A percentile compares a stretch with the other conserved stretches of the same genome.
Evolutionary conservation across 2,113 vertebrate genomes (phyloP).

Genomic region (Panthera leo): DNA sequence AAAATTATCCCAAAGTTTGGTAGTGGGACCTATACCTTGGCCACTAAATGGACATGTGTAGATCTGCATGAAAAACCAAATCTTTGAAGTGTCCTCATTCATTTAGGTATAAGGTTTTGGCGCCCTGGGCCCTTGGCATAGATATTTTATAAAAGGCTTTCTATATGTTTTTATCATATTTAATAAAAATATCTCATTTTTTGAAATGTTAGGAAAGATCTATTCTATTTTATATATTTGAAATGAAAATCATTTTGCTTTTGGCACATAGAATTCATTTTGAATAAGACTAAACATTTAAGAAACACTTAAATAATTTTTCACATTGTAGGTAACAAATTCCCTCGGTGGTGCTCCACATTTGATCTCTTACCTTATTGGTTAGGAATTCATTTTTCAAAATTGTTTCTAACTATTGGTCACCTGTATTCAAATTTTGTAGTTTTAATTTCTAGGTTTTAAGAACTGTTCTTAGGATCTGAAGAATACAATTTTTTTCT

Average conservation of each 20-base stretch:
- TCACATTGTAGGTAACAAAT: background rate
- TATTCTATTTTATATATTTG: background rate
- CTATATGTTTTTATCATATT: background rate
- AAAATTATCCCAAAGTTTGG: background rate
- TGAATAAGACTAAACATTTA: background rate
- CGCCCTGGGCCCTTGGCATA: background rate
- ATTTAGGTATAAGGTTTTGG: background rate
- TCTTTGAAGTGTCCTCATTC: background rate
- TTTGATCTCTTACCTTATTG: background rate
- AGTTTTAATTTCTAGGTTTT: background rate
- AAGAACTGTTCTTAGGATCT: background rate
- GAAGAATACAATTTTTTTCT: background rate
- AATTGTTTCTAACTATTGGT: background rate
- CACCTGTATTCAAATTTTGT: background rate
- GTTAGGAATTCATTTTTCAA: background rate
- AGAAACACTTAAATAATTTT: background rate
- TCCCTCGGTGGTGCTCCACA: background rate
- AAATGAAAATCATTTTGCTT: background rate
- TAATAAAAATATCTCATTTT: background rate
- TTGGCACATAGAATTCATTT: background rate
- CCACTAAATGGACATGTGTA: background rate
- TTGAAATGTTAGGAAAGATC: background rate
- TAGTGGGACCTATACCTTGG: background rate
- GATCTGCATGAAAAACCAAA: background rate
- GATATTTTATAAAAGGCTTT: background rate